Conservation (phyloP, 1,140 invertebrate species). For the Drosophila yakuba region DNA sequence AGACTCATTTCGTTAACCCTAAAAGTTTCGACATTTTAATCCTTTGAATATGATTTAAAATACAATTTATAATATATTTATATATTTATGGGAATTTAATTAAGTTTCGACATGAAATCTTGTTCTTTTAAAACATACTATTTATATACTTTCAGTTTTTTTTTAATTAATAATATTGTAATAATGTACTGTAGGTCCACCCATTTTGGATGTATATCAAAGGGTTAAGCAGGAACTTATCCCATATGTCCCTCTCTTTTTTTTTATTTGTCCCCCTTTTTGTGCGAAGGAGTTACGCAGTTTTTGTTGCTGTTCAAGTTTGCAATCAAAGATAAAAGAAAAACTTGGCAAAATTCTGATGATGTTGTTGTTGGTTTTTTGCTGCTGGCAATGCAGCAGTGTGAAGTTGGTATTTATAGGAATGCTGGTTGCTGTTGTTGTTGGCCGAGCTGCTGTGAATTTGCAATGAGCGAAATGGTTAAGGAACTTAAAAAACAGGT, state of each 20-base stretch:
- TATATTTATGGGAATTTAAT: no score
- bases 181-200: neutral
- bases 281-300: constrained; percentile 29
- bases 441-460: constrained; percentile 46
- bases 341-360: constrained; percentile 57
- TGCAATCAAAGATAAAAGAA: constrained; percentile 79
- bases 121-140: no score
- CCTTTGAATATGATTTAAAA: no score
- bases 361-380: constrained; percentile 2
- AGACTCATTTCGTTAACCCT: constrained; percentile 22
- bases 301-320: constrained; percentile 61
- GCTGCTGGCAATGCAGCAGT: constrained; percentile 40
- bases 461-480: constrained; percentile 65
- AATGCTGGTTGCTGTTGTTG: constrained; percentile 56
- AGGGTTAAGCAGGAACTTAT: constrained; percentile 39
- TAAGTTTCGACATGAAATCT: no score
- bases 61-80: no score
- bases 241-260: neutral
- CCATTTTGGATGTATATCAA: neutral
- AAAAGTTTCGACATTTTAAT: neutral
- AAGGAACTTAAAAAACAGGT: constrained; percentile 19
- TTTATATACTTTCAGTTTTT: no score
- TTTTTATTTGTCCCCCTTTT: neutral
- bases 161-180: no score
- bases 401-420: constrained; percentile 80